These are phyloP conservation scores for Catocala sponsa DNA, from an alignment of 2,888 invertebrate genomes.

Conservation along the genomic window DNA sequence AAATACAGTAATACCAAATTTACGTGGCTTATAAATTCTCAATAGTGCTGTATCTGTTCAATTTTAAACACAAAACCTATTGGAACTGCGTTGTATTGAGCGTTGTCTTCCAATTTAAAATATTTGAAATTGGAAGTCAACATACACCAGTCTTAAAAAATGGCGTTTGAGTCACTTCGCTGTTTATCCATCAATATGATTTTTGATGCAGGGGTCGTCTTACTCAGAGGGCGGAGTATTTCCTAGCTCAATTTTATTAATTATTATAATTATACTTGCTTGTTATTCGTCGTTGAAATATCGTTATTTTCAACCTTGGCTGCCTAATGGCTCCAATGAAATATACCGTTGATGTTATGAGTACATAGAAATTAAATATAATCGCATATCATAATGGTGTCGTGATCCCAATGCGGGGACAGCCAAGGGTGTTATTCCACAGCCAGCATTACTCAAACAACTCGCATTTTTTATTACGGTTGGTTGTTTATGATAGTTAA, in stretches of 20 bases:
- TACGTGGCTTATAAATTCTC: too few species aligned
- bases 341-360: slow-evolving; percentile 44
- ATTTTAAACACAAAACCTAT: too few species aligned
- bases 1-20: too few species aligned
- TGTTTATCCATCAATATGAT: slow-evolving; percentile 4
- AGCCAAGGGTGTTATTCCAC: slow-evolving; percentile 47
- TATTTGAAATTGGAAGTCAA: too few species aligned
- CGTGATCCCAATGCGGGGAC: slow-evolving; percentile 39
- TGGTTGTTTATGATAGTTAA: slow-evolving; percentile 64
- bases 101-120: too few species aligned
- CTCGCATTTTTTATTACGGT: slow-evolving; percentile 76
- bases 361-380: slow-evolving; percentile 49
- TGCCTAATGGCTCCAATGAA: slow-evolving; percentile 38
- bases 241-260: slow-evolving; percentile 85
- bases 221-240: slow-evolving; percentile 63
- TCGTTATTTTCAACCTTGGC: slow-evolving; percentile 58
- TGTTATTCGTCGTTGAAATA: slow-evolving; percentile 74
- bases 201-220: slow-evolving; percentile 48
- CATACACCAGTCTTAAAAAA: too few species aligned
- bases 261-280: slow-evolving; percentile 75
- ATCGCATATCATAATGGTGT: slow-evolving; percentile 51
- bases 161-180: too few species aligned
- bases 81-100: too few species aligned
- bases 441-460: slow-evolving; percentile 65
- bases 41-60: too few species aligned